A percentile compares a stretch with the other conserved stretches of the same genome.
Evolutionary conservation across 2,113 vertebrate species (phyloP).

Genomic region (Nanger granti): DNA sequence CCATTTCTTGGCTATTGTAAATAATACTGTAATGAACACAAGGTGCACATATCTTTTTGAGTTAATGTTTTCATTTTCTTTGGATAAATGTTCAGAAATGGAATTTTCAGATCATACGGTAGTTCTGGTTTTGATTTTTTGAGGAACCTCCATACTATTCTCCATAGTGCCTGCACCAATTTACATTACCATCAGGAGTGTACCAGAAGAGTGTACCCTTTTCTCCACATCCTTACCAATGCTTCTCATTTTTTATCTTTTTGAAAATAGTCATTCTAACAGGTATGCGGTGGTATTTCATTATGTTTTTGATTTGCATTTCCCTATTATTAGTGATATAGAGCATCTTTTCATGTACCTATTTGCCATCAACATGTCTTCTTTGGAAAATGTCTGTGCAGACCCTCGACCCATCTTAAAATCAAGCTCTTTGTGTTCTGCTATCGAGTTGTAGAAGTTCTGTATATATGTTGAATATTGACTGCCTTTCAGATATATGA

Average conservation of each 20-base stretch:
- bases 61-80: neutral
- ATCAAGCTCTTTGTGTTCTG: neutral
- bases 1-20: neutral
- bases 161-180: neutral
- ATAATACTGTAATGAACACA: neutral
- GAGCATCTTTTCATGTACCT: neutral
- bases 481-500: neutral
- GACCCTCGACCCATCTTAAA: neutral
- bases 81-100: neutral
- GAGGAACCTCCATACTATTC: neutral
- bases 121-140: neutral
- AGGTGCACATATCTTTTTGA: neutral
- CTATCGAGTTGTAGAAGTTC: neutral
- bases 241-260: neutral
- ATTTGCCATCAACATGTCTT: neutral
- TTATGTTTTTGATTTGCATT: neutral
- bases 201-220: neutral
- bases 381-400: neutral
- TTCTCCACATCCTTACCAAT: neutral
- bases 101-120: neutral
- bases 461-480: neutral
- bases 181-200: neutral
- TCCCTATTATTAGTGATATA: neutral
- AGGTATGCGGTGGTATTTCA: neutral
- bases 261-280: neutral